phyloP scores from a whole-genome alignment of 2,113 vertebrate genomes.

The Condylura cristata region DNA sequence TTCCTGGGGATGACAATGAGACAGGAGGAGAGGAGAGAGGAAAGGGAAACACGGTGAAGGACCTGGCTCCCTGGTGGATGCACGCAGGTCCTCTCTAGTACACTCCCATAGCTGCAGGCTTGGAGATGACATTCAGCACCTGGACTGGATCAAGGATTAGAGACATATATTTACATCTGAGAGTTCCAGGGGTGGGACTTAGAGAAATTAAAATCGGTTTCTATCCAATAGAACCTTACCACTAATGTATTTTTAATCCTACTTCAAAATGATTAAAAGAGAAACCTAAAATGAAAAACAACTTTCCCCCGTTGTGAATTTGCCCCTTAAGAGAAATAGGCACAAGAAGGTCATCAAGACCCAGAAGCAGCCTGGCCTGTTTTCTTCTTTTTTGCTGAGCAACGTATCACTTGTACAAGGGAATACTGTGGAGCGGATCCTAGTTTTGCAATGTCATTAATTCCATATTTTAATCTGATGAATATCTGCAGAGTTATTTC shows the following conservation, averaged over 20 bases:
- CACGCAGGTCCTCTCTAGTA: background rate
- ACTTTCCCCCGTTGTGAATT: background rate
- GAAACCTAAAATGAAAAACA: background rate
- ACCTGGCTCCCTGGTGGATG: background rate
- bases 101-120: background rate
- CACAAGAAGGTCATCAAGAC: no score
- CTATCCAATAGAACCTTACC: background rate
- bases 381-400: background rate
- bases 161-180: background rate
- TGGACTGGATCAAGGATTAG: background rate
- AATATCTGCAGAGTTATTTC: background rate
- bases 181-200: background rate
- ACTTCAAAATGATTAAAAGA: background rate
- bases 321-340: background rate
- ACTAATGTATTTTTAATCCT: background rate
- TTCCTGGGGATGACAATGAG: slow-evolving; percentile 66
- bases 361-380: background rate
- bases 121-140: background rate
- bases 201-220: background rate
- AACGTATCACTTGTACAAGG: background rate
- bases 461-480: background rate
- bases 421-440: fast-evolving
- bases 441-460: background rate
- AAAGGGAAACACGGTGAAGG: background rate
- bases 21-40: background rate